phyloP scores from a whole-genome alignment of 2,888 invertebrate genomes.

The Rhagonycha lutea region DNA sequence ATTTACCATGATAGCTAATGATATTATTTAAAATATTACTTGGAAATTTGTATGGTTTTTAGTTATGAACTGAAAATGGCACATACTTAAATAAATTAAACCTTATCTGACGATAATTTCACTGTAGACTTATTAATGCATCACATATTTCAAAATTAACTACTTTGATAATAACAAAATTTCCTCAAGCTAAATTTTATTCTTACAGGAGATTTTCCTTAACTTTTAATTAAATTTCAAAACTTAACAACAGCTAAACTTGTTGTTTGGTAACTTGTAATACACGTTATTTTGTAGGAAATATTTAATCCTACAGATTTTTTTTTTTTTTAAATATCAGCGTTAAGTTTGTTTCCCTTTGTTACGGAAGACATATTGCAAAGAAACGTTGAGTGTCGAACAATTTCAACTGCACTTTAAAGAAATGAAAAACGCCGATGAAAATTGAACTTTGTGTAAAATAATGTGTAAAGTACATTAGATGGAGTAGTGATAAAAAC shows the following conservation, averaged over 20 bases:
- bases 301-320: not conserved
- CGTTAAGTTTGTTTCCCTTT: not conserved
- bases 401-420: not conserved
- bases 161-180: not conserved
- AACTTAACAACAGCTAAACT: not conserved
- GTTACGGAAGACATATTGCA: not conserved
- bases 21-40: not conserved
- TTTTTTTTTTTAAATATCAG: not conserved
- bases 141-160: not conserved
- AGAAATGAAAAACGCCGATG: not conserved
- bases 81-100: not conserved
- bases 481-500: no score
- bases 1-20: not conserved
- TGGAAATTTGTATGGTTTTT: not conserved
- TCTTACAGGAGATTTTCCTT: not conserved
- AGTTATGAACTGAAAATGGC: not conserved
- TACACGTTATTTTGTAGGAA: not conserved
- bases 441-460: not conserved
- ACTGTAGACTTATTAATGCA: not conserved
- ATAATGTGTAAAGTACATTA: not conserved
- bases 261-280: not conserved
- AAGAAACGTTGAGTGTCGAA: not conserved
- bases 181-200: not conserved
- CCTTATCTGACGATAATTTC: not conserved
- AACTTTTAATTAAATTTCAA: not conserved